Conservation (phyloP, 1,140 invertebrate species). For the Glossosoma conforme region DNA sequence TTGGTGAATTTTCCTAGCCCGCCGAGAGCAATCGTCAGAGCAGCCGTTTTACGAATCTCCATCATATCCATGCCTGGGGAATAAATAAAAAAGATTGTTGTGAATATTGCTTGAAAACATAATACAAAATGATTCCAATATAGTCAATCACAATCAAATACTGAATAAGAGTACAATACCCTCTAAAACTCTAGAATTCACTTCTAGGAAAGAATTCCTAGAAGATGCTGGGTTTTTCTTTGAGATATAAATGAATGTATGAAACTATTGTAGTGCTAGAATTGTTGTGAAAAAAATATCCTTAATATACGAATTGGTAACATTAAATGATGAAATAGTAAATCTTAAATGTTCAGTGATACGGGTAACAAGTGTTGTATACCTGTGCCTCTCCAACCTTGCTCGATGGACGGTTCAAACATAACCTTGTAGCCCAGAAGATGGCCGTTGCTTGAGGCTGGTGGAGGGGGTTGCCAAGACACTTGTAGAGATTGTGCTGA, state of each 20-base stretch:
- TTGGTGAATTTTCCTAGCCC: slow-evolving; percentile 75
- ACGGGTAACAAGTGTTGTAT: background rate
- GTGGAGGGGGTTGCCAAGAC: slow-evolving; percentile 78
- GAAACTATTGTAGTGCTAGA: background rate
- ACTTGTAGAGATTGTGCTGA: slow-evolving; percentile 74
- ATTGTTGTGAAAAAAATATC: background rate
- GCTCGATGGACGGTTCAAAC: slow-evolving; percentile 59
- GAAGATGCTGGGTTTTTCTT: no score
- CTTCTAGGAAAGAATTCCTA: no score
- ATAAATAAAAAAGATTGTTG: no score
- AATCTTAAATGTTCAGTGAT: background rate
- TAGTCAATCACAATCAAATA: no score
- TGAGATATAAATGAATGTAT: no score
- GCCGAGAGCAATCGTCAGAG: slow-evolving; percentile 60
- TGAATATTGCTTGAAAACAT: no score
- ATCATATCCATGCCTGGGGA: slow-evolving; percentile 62
- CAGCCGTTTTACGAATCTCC: slow-evolving; percentile 56
- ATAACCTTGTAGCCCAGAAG: slow-evolving; percentile 78
- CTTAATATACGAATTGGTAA: background rate
- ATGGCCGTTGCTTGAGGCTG: slow-evolving; percentile 70
- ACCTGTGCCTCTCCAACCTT: slow-evolving; percentile 2
- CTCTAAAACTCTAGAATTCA: no score
- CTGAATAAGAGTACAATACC: no score
- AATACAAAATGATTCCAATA: no score
- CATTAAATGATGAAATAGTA: background rate